Base-by-base conservation (phyloP, 1,140 invertebrate genomes). In the Drosophila biarmipes region DNA sequence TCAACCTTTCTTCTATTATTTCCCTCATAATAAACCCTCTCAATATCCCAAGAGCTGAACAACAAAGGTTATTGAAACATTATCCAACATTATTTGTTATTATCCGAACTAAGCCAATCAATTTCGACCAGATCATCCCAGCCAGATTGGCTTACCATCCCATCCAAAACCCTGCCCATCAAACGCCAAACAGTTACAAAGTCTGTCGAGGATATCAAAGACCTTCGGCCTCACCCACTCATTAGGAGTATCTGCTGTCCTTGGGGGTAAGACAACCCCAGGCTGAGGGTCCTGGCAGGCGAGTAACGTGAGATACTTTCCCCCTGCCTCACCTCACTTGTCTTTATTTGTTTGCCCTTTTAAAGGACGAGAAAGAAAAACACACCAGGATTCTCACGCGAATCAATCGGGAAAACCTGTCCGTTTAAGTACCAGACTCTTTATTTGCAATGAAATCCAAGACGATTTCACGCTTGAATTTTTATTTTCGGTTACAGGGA, bases 401-500 rank as follows among this genome's bases (percentile, higher is more conserved):
- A 86, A 73, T 82, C 82, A 82, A 89, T 87, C 64, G 67, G 61
- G 64, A 56, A 59, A 54, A 78, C 74, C 77, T 73, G 71, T 79
- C 51, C 63, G 67, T 62, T 61, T 56, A 67, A 46, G 66, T 62
- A 57, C 63, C 54, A 45, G 71, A 75, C 52, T 73, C 43, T 73
- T 79, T 87, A 90, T 89, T 89, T 89, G 84, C 84, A 78, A 78
- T 84, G 84, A 80, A 89, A 89, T 69, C 34, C 64, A 80, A 89
- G 73, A 84, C 69, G 78, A 86, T 86, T 86, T 81, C 66, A 87
- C 74, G 82, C 68, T 78, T 78, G 69, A 75, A 59, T 66, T 74
- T 64, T 43, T 45, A 63, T 56, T 52, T 49, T 46, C 49, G 74
- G 62, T 69, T 73, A 53, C 68, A 37, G 58, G 42, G 53, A 46